Evolutionary conservation across 2,797 vertebrate genomes (phyloP), one percentile per base, ranked within the genome.

Genomic region (Hephaestus fuliginosus): DNA sequence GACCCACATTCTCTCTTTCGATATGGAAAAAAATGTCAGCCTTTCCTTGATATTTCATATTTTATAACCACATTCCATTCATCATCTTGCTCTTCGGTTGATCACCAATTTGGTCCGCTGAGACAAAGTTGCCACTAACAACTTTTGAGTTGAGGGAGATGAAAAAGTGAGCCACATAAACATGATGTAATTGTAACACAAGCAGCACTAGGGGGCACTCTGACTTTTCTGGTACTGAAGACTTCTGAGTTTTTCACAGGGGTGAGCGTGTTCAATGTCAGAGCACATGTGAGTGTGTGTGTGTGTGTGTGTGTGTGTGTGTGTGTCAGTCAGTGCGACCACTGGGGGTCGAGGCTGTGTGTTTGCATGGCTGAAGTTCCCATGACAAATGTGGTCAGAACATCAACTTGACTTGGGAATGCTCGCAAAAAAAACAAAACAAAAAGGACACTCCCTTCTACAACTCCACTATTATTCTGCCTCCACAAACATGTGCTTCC

Each of bases 381-480:
- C 97, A 97, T 97, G 96, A 96, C 95, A 95, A 96, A 97, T 93
- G 89, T 94, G 95, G 96, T 93, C 95, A 94, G 95, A 95, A 95
- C 94, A 95, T 96, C 94, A 90, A 95, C 95, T 95, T 91, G 91
- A 95, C 94, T 96, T 91, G 86, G 94, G 95, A 96, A 94, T 88
- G 94, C 85, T 83, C 18, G 67, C 76, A 80, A 80, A 77, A 46
- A 39, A 25, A 87, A 33, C 30, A 33, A 33, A 33, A 33, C 30
- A 33, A 33, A 33, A 33, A 33, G 30, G 58, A 78, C 41, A 15
- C 39, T 39, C 82, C 82, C 91, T 91, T 63, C 83, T 83, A 84
- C 73, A 85, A 81, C 83, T 86, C 78, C 2, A 80, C 90, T 90
- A 91, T 97, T 96, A 92, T 95, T 95, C 95, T 95, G 91, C 90